Conservation (phyloP, 2,888 invertebrate species). For the Drosophila multiciliata region DNA sequence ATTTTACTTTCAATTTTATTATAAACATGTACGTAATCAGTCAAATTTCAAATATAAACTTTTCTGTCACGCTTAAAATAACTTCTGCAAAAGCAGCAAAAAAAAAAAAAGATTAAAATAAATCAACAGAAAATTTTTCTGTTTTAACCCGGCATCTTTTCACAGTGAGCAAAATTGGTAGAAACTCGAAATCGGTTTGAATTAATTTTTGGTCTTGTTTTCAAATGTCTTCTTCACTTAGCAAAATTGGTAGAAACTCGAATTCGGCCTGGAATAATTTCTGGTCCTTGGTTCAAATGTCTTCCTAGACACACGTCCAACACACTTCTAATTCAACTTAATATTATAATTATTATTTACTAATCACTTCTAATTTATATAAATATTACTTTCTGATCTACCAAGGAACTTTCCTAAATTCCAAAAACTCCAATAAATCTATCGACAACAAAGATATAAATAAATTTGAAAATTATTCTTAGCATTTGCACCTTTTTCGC, state of each 20-base stretch:
- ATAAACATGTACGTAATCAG: no score
- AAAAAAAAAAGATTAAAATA: background rate
- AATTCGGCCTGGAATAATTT: no score
- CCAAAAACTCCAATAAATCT: background rate
- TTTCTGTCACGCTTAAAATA: background rate
- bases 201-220: no score
- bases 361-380: background rate
- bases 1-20: background rate
- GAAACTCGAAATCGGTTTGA: background rate
- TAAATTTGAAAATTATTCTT: background rate
- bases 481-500: slow-evolving; percentile 1
- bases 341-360: background rate
- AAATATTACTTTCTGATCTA: background rate
- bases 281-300: no score
- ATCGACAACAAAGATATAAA: background rate
- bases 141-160: background rate
- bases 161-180: background rate
- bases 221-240: background rate
- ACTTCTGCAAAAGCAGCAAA: background rate
- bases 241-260: no score
- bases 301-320: no score
- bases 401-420: background rate
- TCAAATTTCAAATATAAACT: background rate
- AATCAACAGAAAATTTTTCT: background rate
- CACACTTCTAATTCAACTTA: no score